Evolutionary conservation across 2,888 invertebrate genomes (phyloP), one percentile per base, ranked within the genome.

Genomic region (Eucriotettix oculatus): DNA sequence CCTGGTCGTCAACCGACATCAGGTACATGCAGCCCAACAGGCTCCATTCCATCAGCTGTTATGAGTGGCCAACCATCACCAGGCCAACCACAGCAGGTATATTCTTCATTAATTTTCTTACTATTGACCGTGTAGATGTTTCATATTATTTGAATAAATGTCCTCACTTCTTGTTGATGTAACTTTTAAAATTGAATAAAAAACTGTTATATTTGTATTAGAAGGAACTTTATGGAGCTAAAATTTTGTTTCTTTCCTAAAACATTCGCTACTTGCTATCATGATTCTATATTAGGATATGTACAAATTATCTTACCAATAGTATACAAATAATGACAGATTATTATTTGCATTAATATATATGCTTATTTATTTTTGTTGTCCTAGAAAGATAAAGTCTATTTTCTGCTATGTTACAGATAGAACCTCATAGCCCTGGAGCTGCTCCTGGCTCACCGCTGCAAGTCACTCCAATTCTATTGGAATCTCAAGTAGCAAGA

Each of bases 401-500:
- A 29, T 29, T 29, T 29, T 29, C 29, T 29, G 29, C 29, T 7
- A 29, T 29, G 29, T 29, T 29, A 29, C 29, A 29, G 29, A 29
- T 29, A 7, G 29, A 29, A 29, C 29, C 29, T 29, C 29, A 64
- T 68, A 41, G 41, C 12, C 48, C 43, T 16, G 53, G 54, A 54
- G n/a, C 41, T 59, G 71, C 17, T 72, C 72, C 65, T 71, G 72
- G 76, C 0, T 78, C 79, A 0, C 78, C 79, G 70, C 74, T 64
- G 1, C 86, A 86, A 66, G 73, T 86, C 40, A 89, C 90, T 0
- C 91, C 92, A 1, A 81, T 84, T 9, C 78, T 96, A 42, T 76
- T 87, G 63, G 91, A 91, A 65, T 79, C 85, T 58, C 96, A 96
- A 74, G 87, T 96, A 43, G 81, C 82, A 62, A 85, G 91, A 69